These are phyloP conservation scores for Premnoplex brunnescens DNA, from an alignment of 2,797 vertebrate species.

Conservation along the genomic window DNA sequence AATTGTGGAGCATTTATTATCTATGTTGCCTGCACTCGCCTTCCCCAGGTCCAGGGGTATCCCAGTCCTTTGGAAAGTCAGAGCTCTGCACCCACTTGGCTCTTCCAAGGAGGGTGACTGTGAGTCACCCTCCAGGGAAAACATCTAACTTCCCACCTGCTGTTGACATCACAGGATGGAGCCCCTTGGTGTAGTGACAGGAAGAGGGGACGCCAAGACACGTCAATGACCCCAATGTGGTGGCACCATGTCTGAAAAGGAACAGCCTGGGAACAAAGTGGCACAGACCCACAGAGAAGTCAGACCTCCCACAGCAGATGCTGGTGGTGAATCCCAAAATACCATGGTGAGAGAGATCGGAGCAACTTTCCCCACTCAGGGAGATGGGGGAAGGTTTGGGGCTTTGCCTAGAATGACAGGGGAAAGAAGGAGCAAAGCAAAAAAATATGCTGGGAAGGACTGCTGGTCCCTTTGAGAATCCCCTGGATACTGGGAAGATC, in stretches of 20 bases:
- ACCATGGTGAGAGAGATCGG: rapidly evolving
- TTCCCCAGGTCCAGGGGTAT: background rate
- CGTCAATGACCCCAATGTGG: rapidly evolving
- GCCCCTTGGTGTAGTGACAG: rapidly evolving
- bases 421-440: background rate
- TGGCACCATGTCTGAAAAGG: background rate
- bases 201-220: background rate
- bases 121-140: background rate
- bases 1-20: slow-evolving; percentile 18
- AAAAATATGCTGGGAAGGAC: background rate
- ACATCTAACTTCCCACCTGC: background rate
- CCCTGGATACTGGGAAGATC: background rate
- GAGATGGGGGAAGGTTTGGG: background rate
- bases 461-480: background rate
- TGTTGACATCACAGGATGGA: background rate
- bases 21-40: background rate
- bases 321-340: background rate
- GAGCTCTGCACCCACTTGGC: slow-evolving; percentile 28
- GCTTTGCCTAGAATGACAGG: background rate
- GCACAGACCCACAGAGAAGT: rapidly evolving
- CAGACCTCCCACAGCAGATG: background rate
- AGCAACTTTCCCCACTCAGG: rapidly evolving
- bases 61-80: background rate
- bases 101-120: background rate
- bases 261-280: background rate